Percentiles rank a stretch among this genome's conserved stretches.
phyloP scores from a whole-genome alignment of 2,888 invertebrate species.

The Xylocampa areola region DNA sequence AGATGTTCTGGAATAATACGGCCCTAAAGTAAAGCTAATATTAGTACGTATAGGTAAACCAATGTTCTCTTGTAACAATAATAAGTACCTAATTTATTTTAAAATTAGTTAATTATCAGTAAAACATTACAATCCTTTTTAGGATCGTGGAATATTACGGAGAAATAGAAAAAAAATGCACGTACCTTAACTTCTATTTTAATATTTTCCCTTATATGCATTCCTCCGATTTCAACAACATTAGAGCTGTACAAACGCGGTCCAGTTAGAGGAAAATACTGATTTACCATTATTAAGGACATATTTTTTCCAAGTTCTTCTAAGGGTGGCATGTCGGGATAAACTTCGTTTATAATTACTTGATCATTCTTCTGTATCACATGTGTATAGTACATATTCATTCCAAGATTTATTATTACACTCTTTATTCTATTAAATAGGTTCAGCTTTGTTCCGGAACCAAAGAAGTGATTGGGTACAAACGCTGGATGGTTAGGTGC shows the following conservation, averaged over 20 bases:
- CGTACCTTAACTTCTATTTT: conserved; percentile 33
- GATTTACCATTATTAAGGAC: conserved; percentile 79
- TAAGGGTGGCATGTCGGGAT: conserved; percentile 63
- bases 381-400: conserved; percentile 61
- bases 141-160: too few species aligned
- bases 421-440: conserved; percentile 82
- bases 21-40: too few species aligned
- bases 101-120: too few species aligned
- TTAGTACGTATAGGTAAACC: too few species aligned
- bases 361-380: conserved; percentile 64
- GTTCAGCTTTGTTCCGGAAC: conserved; percentile 76
- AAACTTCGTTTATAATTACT: conserved; percentile 56
- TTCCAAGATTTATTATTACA: conserved; percentile 65
- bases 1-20: too few species aligned
- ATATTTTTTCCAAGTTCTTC: conserved; percentile 67
- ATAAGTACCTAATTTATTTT: too few species aligned
- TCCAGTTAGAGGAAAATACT: conserved; percentile 87
- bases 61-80: too few species aligned
- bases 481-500: conserved; percentile 89
- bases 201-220: conserved; percentile 28
- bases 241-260: conserved; percentile 81
- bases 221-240: conserved; percentile 88
- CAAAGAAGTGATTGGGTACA: conserved; percentile 87
- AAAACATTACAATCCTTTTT: too few species aligned
- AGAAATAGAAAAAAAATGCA: background rate